phyloP scores from a whole-genome alignment of 2,113 vertebrate genomes.

The Saccopteryx bilineata region DNA sequence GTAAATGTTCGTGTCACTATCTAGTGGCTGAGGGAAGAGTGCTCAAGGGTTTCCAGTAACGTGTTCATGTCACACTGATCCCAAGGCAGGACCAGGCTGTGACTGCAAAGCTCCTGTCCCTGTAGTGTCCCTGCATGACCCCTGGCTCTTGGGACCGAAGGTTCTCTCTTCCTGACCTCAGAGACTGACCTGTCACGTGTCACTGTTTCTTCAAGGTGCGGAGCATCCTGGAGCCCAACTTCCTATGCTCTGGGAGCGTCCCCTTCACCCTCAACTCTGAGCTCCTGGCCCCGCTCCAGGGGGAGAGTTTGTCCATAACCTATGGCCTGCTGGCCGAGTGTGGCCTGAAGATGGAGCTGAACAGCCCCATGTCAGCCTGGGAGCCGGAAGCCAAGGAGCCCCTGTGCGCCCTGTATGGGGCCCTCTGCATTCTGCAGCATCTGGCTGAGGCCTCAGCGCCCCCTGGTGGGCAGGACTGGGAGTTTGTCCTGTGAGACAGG shows the following conservation, averaged over 20 bases:
- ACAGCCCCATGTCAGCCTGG: not conserved
- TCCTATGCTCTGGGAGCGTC: not conserved
- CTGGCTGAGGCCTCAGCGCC: not conserved
- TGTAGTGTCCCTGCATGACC: too few relatives aligned
- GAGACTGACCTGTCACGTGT: not conserved
- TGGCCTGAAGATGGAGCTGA: not conserved
- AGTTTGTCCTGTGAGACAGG: not conserved
- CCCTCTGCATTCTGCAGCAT: not conserved
- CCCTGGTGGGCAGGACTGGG: accelerated
- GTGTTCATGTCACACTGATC: not conserved
- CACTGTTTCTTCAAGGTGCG: conserved; percentile 42
- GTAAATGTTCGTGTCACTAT: not conserved
- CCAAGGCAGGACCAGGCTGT: not conserved
- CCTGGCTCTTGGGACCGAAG: not conserved
- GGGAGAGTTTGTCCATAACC: not conserved
- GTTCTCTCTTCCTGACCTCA: not conserved
- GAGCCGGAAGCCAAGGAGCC: conserved; percentile 25
- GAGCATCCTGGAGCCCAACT: conserved; percentile 59
- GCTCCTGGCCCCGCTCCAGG: not conserved
- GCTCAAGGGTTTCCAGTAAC: accelerated
- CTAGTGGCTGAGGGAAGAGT: not conserved
- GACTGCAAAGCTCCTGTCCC: not conserved
- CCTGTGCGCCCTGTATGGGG: conserved; percentile 40
- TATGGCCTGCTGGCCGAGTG: conserved; percentile 52
- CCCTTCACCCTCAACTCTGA: conserved; percentile 5